Base-by-base conservation (phyloP, 2,797 vertebrate genomes). In the Xerus rutilus region DNA sequence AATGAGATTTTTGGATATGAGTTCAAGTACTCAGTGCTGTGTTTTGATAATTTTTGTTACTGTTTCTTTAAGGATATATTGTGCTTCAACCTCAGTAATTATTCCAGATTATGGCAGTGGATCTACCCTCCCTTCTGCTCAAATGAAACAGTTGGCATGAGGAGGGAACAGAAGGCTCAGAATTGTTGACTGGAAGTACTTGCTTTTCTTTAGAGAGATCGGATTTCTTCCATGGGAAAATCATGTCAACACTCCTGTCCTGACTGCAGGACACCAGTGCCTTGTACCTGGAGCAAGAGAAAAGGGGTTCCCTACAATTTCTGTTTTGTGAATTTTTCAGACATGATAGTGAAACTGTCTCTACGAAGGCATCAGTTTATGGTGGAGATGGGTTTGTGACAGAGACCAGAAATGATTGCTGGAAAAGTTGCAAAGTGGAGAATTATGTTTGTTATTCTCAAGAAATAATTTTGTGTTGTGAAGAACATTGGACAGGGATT, bases 371-470 rank as follows among this genome's bases (percentile, higher is more conserved):
- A n/a, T 57, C 39, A 3, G 59, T 65, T 77, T 57, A 43, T 73
- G 28, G 70, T 65, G 28, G 74, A 72, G 17, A 45, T 39, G 79
- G 65, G 3, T 82, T 94, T 76, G 35, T 78, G 81, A 82, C 9
- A 45, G 64, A 43, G 59, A 82, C 59, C 28, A 39, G 70, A 52
- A 43, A 67, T 49, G 43, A 82, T 82, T 59, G 21, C 86, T 35
- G n/a, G 47, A 64, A 84, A 86, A 25, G 35, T 23, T 64, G 77
- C 67, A 62, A 30, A 28, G 43, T 64, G 49, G 79, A 70, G 54
- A 84, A 67, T n/a, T 79, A n/a, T 8, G 23, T 65, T 96, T 76
- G 28, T 84, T 95, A 69, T 92, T 96, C 92, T 92, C 45, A 65
- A 94, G 78, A 91, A 91, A 70, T 72, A 83, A 52, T 47, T 83